Base-by-base conservation (phyloP, 2,888 invertebrate genomes). In the Euplagia quadripunctaria region DNA sequence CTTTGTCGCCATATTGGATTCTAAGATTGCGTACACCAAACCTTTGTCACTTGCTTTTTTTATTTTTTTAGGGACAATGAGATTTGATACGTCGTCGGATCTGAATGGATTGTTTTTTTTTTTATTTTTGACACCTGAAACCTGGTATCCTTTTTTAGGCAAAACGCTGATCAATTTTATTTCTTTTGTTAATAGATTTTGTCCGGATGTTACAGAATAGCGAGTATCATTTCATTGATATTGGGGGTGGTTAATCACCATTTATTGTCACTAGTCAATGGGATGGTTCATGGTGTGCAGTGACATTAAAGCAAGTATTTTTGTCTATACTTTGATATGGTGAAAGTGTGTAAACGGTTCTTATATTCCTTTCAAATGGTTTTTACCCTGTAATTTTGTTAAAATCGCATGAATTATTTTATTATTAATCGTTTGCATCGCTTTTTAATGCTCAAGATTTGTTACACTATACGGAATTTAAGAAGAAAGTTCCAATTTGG, bases 81-180 rank as follows among this genome's bases (percentile, higher is more conserved):
- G 91, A 91, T 93, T 92, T 93, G 94, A 94, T 94, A 93, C 93
- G 92, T 91, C 92, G 94, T 94, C 94, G 92, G 91, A 92, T 92
- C 78, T 88, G 89, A 86, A 84, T 93, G 90, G 92, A 91, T 92
- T 88, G 84, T 86, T 91, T 91, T 71, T 90, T 71, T 90, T 86
- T 88, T 82, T 17, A 65, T 75, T 78, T 85, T 82, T 94, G 94
- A 95, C 95, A 95, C 95, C 95, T 94, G 95, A 95, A 94, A 90
- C 79, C 88, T 89, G 82, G 83, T 86, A 91, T 92, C 92, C 91
- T 86, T 92, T 92, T 81, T 91, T 84, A 81, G 81, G 80, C 77
- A 81, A 86, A 87, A 87, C 86, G 87, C 89, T 91, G 92, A 94
- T 94, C 92, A 91, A 91, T 93, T 92, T 89, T 87, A 86, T 86